phyloP scores from a whole-genome alignment of 1,140 invertebrate species.

The Drosophila pallidifrons region DNA sequence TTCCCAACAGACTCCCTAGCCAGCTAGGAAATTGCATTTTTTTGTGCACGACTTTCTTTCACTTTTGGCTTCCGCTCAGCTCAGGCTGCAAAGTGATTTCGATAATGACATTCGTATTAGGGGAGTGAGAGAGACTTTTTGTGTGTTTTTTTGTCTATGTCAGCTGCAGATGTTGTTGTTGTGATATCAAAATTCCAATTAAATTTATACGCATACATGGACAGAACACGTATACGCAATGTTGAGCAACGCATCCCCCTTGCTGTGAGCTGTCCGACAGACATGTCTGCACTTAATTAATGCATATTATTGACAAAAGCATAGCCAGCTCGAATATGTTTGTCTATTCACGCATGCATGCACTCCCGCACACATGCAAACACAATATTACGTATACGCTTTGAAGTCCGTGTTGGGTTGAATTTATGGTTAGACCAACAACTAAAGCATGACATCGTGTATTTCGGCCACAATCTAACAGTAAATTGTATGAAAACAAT shows the following conservation, averaged over 20 bases:
- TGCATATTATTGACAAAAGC: slow-evolving; percentile 83
- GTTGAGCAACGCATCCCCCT: slow-evolving; percentile 29
- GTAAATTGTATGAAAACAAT: slow-evolving; percentile 78
- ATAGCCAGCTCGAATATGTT: slow-evolving; percentile 59
- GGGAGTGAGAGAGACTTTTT: slow-evolving; percentile 33
- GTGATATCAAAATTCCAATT: slow-evolving; percentile 40
- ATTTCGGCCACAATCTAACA: slow-evolving; percentile 54
- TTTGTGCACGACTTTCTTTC: slow-evolving; percentile 30
- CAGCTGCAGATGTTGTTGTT: background rate
- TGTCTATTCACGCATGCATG: slow-evolving; percentile 77
- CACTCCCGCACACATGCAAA: slow-evolving; percentile 20
- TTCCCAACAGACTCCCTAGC: background rate
- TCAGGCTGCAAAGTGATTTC: slow-evolving; percentile 43
- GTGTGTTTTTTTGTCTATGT: slow-evolving; percentile 36
- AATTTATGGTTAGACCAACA: slow-evolving; percentile 71
- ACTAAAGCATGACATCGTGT: slow-evolving; percentile 62
- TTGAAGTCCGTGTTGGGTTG: slow-evolving; percentile 64
- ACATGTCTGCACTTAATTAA: slow-evolving; percentile 80
- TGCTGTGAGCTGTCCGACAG: slow-evolving; percentile 28
- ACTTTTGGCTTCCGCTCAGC: slow-evolving; percentile 33
- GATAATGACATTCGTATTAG: slow-evolving; percentile 62
- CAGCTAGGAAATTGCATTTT: slow-evolving; percentile 67
- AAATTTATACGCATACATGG: slow-evolving; percentile 40
- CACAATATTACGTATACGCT: slow-evolving; percentile 59
- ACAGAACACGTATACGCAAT: slow-evolving; percentile 20